These are phyloP conservation scores for Drosophila pseudoananassae DNA, from an alignment of 1,140 invertebrate species.

Conservation along the genomic window DNA sequence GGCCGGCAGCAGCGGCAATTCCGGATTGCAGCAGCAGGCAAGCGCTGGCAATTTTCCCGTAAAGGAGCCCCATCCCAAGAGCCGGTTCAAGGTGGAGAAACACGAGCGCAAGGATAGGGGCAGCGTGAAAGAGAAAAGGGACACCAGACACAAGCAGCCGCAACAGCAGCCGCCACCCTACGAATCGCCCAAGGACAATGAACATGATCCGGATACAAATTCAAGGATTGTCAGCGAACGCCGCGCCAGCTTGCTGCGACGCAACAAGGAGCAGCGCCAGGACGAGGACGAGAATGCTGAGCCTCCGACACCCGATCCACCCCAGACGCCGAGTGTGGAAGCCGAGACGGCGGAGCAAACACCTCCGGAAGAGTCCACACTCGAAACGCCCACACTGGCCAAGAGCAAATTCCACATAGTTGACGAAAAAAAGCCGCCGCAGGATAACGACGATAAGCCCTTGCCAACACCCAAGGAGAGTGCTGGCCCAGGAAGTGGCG, in stretches of 20 bases:
- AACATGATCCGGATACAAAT: conserved; percentile 79
- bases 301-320: conserved; percentile 20
- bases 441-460: conserved; percentile 38
- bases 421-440: conserved; percentile 64
- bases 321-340: conserved; percentile 20
- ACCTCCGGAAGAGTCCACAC: conserved; percentile 8
- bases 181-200: conserved; percentile 54
- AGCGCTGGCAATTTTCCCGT: conserved; percentile 50
- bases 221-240: conserved; percentile 77
- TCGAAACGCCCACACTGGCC: conserved; percentile 32
- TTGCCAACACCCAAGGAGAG: conserved; percentile 12
- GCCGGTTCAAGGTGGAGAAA: conserved; percentile 71
- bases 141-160: conserved; percentile 49
- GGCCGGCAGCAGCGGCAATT: conserved; percentile 32
- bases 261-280: conserved; percentile 24
- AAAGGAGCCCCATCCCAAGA: conserved; percentile 67
- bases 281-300: conserved; percentile 3
- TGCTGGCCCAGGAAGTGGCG: conserved; percentile 6
- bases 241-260: conserved; percentile 67
- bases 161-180: conserved; percentile 41
- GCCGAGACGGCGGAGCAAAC: conserved; percentile 3
- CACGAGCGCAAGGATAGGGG: conserved; percentile 55
- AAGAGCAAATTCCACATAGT: conserved; percentile 69
- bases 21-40: conserved; percentile 1
- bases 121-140: conserved; percentile 57